These are phyloP conservation scores for Acanthococcus lagerstroemiae DNA, from an alignment of 2,888 invertebrate species.

Conservation along the genomic window DNA sequence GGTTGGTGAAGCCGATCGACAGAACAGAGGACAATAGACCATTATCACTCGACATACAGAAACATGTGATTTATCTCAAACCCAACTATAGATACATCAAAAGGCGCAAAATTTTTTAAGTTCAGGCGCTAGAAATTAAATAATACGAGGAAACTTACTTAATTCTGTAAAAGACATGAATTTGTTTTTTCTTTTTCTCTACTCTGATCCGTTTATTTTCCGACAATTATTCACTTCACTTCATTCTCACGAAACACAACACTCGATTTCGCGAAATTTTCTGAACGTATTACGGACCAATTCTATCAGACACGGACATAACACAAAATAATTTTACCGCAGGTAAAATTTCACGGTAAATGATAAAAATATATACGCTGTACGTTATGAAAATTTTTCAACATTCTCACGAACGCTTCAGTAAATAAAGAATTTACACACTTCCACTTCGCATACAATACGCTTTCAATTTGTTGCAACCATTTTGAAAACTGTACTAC, in stretches of 20 bases:
- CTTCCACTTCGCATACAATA: constrained; percentile 21
- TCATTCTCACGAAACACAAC: constrained; percentile 9
- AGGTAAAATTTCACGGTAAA: not conserved
- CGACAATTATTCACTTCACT: not conserved
- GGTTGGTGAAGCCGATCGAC: no score
- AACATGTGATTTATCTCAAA: no score
- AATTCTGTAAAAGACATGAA: constrained; percentile 23
- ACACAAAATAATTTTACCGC: not conserved
- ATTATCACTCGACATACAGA: no score
- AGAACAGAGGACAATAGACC: no score
- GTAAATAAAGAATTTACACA: constrained; percentile 1
- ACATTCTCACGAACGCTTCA: not conserved
- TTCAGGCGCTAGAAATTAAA: not conserved
- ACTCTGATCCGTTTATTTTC: not conserved
- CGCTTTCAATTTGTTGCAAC: constrained; percentile 25
- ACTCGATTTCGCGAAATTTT: constrained; percentile 21
- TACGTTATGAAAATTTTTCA: not conserved
- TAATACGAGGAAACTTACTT: constrained; percentile 4
- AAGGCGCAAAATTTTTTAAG: not conserved
- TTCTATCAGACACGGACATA: not conserved
- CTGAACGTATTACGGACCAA: constrained; percentile 5
- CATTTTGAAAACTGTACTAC: constrained; percentile 26
- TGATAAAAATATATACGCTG: not conserved
- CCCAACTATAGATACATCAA: not conserved
- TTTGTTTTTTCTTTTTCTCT: constrained; percentile 3